Conservation (phyloP, 1,140 invertebrate species). For the Caenorhabditis latens region DNA sequence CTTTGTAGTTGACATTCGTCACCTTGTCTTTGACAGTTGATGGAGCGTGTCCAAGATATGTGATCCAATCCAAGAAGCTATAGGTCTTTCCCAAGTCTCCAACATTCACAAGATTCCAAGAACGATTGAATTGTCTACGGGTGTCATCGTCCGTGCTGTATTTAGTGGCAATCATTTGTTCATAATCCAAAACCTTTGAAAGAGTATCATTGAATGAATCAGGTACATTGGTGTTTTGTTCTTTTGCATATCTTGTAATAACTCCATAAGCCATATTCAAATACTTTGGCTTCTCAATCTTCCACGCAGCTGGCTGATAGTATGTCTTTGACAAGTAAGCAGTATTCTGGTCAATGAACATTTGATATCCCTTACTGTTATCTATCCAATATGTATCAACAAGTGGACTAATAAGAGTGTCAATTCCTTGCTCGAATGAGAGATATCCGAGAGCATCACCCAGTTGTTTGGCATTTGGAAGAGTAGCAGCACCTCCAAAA, state of each 20-base stretch:
- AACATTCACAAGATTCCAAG: conserved; percentile 58
- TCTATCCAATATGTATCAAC: conserved; percentile 68
- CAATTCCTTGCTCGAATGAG: conserved; percentile 55
- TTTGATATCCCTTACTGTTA: conserved; percentile 58
- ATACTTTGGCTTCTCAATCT: conserved; percentile 19
- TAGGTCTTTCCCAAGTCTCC: conserved; percentile 38
- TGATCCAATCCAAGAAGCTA: conserved; percentile 59
- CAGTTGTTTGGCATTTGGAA: conserved; percentile 37
- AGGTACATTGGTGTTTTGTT: conserved; percentile 19
- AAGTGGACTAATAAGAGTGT: conserved; percentile 62
- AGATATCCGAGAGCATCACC: conserved; percentile 63
- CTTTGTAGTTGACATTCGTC: neutral
- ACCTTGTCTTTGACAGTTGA: neutral
- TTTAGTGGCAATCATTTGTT: conserved; percentile 56
- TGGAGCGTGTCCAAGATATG: conserved; percentile 51
- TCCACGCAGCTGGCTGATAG: conserved; percentile 59
- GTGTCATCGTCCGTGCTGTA: conserved; percentile 65
- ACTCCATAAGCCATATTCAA: conserved; percentile 26
- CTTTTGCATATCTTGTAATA: conserved; percentile 16
- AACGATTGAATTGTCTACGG: conserved; percentile 55
- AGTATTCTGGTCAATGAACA: conserved; percentile 65
- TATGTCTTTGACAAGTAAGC: conserved; percentile 59
- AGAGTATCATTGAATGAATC: neutral
- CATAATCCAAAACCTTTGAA: conserved; percentile 55
- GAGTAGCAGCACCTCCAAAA: conserved; percentile 20